Percentiles rank a stretch among this genome's conserved stretches.
phyloP scores from a whole-genome alignment of 2,113 vertebrate genomes.

The Tupaia chinensis region DNA sequence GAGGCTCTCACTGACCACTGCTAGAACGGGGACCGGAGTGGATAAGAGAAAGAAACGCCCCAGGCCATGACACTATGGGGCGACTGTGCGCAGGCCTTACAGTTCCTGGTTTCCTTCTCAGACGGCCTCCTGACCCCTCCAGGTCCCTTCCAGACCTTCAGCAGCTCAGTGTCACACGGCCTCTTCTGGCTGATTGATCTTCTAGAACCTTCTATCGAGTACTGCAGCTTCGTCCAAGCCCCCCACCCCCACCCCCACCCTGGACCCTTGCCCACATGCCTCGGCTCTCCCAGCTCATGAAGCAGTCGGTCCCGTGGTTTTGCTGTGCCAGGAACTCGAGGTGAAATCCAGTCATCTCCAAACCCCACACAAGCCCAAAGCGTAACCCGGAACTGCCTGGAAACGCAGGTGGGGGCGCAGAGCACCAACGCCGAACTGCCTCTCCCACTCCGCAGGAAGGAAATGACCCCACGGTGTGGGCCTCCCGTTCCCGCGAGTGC shows the following conservation, averaged over 20 bases:
- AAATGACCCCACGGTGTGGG: neutral
- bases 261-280: neutral
- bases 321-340: neutral
- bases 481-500: too few species aligned
- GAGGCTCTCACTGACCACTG: slow-evolving; percentile 46
- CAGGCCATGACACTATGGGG: neutral
- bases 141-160: neutral
- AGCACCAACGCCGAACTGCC: too few species aligned
- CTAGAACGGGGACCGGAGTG: neutral
- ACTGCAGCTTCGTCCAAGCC: neutral
- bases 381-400: neutral
- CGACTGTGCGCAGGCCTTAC: neutral
- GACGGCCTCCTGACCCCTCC: neutral
- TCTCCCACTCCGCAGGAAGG: neutral
- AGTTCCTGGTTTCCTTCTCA: neutral
- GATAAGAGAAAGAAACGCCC: slow-evolving; percentile 20
- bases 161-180: neutral
- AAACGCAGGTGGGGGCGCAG: neutral
- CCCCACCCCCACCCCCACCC: too few species aligned
- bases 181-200: neutral
- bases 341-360: neutral
- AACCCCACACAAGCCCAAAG: neutral
- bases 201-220: neutral
- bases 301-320: neutral
- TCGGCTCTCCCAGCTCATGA: neutral